Base-by-base conservation (phyloP, 2,113 vertebrate species). In the Rattus rattus region DNA sequence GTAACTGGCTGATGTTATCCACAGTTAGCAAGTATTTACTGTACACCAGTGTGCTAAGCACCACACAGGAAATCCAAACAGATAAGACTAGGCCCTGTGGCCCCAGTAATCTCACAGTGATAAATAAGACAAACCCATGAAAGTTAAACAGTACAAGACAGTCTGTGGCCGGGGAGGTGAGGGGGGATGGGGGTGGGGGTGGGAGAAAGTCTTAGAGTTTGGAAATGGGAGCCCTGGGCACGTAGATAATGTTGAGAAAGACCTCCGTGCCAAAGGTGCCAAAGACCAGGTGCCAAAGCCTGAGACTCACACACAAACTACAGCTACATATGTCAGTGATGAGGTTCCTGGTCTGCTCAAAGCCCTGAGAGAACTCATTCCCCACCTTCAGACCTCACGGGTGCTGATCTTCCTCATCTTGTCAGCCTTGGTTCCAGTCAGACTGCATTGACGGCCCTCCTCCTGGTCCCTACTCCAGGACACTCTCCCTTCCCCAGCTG, bases 61-160 rank as follows among this genome's bases (percentile, higher is more conserved):
- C 33, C 49, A 69, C 63, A 67, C 63, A 24, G 91, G 86, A 97
- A 96, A 90, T 22, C 49, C 86, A 94, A 75, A 36, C 16, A 36
- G 95, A 97, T 94, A 96, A 93, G 94, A 70, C 94, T 28, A 75
- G 49, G 73, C 73, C 93, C 56, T 88, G 47, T 85, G 87, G 72
- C 84, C 89, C 69, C 65, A 86, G 61, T 17, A 97, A 95, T 96
- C 96, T 90, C 85, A 20, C 47, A 88, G 52, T 4, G 94, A 92
- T 95, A 96, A 87, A 87, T 16, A 86, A 94, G 47, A 86, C 79
- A 96, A 95, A 97, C 83, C 90, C 52, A 61, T 8, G 39, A 90
- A 79, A 95, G 94, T 67, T 80, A 93, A 93, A 94, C 24, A 87
- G 91, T 73, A 67, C 52, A 77, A 95, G 22, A 69, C 22, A 75